These are phyloP conservation scores for Dynastes tityus DNA, from an alignment of 2,888 invertebrate genomes.

Conservation along the genomic window DNA sequence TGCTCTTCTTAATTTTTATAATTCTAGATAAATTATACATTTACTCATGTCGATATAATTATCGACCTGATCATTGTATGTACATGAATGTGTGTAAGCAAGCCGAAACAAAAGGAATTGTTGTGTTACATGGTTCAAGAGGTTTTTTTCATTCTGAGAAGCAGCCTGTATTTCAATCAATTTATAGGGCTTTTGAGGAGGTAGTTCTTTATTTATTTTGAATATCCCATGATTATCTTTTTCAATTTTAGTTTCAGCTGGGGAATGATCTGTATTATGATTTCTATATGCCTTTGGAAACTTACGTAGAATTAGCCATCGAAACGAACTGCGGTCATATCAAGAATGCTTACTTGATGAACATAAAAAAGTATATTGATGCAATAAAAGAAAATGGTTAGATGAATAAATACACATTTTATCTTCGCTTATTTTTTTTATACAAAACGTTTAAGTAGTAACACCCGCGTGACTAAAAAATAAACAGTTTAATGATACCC, in stretches of 20 bases:
- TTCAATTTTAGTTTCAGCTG: conserved; percentile 74
- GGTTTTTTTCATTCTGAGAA: conserved; percentile 89
- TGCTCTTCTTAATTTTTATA: neutral
- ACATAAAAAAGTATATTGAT: conserved; percentile 68
- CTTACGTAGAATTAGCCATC: conserved; percentile 72
- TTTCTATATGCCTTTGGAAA: conserved; percentile 75
- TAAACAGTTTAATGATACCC: too few species aligned
- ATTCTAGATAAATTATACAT: conserved; percentile 81
- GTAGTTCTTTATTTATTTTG: conserved; percentile 61
- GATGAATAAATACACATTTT: conserved; percentile 34
- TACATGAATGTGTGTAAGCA: conserved; percentile 89
- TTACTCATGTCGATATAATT: conserved; percentile 91
- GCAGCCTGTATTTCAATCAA: conserved; percentile 86
- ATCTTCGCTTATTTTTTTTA: neutral
- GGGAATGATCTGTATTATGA: conserved; percentile 78
- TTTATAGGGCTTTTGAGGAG: conserved; percentile 78
- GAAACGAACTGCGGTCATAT: conserved; percentile 79
- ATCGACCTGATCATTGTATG: conserved; percentile 96
- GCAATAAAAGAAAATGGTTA: conserved; percentile 62
- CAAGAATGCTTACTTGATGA: conserved; percentile 72
- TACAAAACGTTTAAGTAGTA: too few species aligned
- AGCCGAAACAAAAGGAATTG: conserved; percentile 79
- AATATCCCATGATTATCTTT: conserved; percentile 50
- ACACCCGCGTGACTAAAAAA: too few species aligned
- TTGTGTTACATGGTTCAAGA: conserved; percentile 90